phyloP scores from a whole-genome alignment of 1,140 invertebrate species.

The Drosophila ohnishii region DNA sequence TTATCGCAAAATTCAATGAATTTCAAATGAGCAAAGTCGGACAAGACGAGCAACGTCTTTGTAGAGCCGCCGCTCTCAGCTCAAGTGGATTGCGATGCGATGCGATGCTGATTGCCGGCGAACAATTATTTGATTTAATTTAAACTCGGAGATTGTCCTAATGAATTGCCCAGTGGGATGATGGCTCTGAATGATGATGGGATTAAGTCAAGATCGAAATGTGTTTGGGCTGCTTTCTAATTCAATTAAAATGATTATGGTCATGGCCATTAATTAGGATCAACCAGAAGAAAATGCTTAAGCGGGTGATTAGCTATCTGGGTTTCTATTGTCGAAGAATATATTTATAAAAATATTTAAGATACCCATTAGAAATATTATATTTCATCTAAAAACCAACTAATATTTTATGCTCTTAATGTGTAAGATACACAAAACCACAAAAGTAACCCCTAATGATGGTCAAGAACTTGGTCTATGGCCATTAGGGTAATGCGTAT shows the following conservation, averaged over 20 bases:
- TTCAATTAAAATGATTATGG: slow-evolving; percentile 30
- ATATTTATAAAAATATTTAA: too few species aligned
- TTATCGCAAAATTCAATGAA: slow-evolving; percentile 63
- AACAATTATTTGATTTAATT: slow-evolving; percentile 56
- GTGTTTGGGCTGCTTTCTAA: slow-evolving; percentile 17
- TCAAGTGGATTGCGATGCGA: slow-evolving; percentile 11
- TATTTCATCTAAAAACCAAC: background rate
- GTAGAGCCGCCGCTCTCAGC: slow-evolving; percentile 1
- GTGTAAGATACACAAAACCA: background rate
- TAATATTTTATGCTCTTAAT: background rate
- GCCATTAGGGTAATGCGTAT: background rate
- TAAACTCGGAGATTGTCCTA: slow-evolving; percentile 42
- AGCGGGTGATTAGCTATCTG: background rate
- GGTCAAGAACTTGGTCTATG: background rate
- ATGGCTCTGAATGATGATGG: slow-evolving; percentile 13
- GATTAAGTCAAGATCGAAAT: slow-evolving; percentile 14
- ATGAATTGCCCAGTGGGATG: slow-evolving; percentile 25
- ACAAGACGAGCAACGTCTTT: slow-evolving; percentile 33
- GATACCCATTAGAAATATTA: background rate
- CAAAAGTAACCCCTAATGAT: slow-evolving; percentile 12
- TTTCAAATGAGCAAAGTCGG: slow-evolving; percentile 52
- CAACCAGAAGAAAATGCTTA: background rate
- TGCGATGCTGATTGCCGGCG: slow-evolving; percentile 20
- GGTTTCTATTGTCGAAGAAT: background rate
- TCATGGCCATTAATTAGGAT: slow-evolving; percentile 2